A percentile compares a stretch with the other conserved stretches of the same genome.
These are phyloP conservation scores for Staurois parvus DNA, from an alignment of 2,797 vertebrate genomes.

Conservation along the genomic window DNA sequence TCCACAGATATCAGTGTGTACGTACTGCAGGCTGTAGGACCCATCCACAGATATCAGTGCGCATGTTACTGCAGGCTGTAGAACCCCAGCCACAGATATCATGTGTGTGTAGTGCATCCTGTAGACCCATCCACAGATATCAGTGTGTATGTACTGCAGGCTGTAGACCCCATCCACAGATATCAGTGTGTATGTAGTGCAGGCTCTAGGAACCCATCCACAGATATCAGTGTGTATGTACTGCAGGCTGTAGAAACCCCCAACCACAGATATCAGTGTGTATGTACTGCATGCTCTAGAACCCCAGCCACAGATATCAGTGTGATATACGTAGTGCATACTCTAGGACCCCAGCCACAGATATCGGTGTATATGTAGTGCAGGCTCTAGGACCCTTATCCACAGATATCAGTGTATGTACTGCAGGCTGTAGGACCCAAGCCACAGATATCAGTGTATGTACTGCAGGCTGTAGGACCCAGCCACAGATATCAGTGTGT, in stretches of 20 bases:
- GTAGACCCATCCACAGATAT: not conserved
- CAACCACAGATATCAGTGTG: not conserved
- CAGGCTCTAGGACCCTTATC: too few species aligned
- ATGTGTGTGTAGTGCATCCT: not conserved
- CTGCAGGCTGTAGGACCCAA: not conserved
- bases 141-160: not conserved
- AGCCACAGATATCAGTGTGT: not conserved
- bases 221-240: not conserved
- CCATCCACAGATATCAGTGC: not conserved
- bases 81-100: not conserved
- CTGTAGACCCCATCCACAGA: not conserved
- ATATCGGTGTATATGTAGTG: not conserved
- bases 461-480: not conserved
- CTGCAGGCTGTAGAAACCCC: not conserved
- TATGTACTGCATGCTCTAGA: not conserved
- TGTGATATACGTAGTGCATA: not conserved
- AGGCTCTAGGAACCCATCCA: not conserved
- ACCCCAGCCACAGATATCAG: not conserved
- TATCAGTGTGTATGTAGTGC: not conserved
- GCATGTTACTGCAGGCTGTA: too few species aligned
- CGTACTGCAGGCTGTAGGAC: not conserved
- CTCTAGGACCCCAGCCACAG: too few species aligned
- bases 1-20: not conserved
- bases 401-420: not conserved
- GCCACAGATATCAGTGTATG: not conserved